Evolutionary conservation across 2,888 invertebrate genomes (phyloP), one percentile per base, ranked within the genome.

Genomic region (Hermaeophaga mercurialis): DNA sequence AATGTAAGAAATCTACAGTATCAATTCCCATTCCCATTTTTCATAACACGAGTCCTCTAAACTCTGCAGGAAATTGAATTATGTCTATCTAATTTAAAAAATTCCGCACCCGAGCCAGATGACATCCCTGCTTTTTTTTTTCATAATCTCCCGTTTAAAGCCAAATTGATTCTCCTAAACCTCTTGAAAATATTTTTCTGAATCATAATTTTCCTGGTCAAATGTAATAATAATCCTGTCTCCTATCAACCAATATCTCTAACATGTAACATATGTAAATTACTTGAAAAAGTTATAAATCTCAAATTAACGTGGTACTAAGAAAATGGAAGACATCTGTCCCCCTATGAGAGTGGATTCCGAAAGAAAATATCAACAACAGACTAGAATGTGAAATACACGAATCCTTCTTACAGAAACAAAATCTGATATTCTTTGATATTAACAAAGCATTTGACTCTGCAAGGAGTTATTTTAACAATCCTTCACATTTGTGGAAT

Each of bases 211-310:
- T 55, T 12, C 48, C 54, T 14, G 14, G 28, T 19, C 41, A 18
- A 19, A 17, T 2, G 41, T n/a, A 19, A 41, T 41, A 2, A 17
- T 54, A 1, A 38, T 18, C 9, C 39, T 14, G 3, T 41, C 28
- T 47, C 41, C 18, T 47, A 47, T 15, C n/a, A 24, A 11, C 43
- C 48, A 15, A 54, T 54, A 8, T 46, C 38, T 12, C 50, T n/a
- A n/a, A 56, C 22, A 1, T 43, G 49, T 17, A 17, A 15, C 12
- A 26, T 17, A 26, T 26, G 46, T 5, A 58, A 58, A 38, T 22
- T 47, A 19, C 18, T 54, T 31, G 54, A 54, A 48, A 47, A 54
- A 54, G 39, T 54, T 8, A 47, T 54, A 7, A 47, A 46, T 18
- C 11, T 4, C 17, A 18, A 46, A 14, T 26, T 54, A 4, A 14